Evolutionary conservation across 2,113 vertebrate genomes (phyloP).

Genomic region (Forbesichthys papilliferus): DNA sequence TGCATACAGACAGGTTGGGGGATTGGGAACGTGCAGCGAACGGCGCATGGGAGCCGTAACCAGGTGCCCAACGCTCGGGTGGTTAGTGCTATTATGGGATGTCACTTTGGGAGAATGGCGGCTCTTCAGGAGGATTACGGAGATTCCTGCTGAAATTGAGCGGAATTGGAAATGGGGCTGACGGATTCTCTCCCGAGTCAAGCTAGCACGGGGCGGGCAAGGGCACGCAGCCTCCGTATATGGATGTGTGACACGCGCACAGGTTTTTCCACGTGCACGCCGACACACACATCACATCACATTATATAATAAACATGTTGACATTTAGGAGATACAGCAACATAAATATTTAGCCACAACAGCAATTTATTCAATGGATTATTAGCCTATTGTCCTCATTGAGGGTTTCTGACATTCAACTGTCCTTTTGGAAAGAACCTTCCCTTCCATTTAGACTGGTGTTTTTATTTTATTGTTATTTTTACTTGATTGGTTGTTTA

Average conservation of each 20-base stretch:
- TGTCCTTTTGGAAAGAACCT: too few relatives aligned
- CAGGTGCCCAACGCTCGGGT: slow-evolving; percentile 70
- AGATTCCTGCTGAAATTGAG: slow-evolving; percentile 75
- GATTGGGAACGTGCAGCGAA: slow-evolving; percentile 66
- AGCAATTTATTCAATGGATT: slow-evolving; percentile 26
- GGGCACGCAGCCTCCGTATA: neutral
- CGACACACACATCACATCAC: neutral
- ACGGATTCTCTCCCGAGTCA: slow-evolving; percentile 30
- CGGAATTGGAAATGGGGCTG: slow-evolving; percentile 70
- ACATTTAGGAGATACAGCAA: neutral
- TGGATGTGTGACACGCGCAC: neutral
- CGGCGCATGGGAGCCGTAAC: slow-evolving; percentile 66
- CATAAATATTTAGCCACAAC: slow-evolving; percentile 41
- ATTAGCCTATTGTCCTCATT: slow-evolving; percentile 8
- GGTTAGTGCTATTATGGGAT: slow-evolving; percentile 78
- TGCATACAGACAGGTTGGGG: slow-evolving; percentile 76
- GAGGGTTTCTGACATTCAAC: neutral
- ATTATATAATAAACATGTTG: neutral
- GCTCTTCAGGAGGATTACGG: slow-evolving; percentile 76
- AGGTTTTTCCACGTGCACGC: neutral
- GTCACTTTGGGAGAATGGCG: slow-evolving; percentile 73
- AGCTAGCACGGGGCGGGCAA: neutral
- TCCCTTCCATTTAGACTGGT: too few relatives aligned
- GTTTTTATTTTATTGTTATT: too few relatives aligned
- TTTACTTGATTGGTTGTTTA: too few relatives aligned